Evolutionary conservation across 2,797 vertebrate genomes (phyloP).

Genomic region (Sylvilagus floridanus): DNA sequence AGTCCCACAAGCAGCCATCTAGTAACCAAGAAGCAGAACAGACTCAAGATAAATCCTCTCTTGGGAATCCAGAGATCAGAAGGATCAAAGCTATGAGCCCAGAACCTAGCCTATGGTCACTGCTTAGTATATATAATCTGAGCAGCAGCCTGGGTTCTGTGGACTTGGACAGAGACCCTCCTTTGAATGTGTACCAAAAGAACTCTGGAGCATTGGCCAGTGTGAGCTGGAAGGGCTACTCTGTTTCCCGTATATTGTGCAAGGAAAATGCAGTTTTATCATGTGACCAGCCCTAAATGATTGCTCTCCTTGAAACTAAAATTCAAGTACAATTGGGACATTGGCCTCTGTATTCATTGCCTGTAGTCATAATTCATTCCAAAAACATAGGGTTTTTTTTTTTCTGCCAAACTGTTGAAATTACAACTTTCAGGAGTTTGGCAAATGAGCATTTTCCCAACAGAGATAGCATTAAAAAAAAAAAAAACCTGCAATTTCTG

Average conservation of each 20-base stretch:
- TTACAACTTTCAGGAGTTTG: constrained; percentile 62
- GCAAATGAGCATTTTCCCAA: constrained; percentile 62
- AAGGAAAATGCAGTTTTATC: constrained; percentile 57
- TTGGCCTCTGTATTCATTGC: constrained; percentile 49
- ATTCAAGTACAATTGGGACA: constrained; percentile 40
- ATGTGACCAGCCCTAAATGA: constrained; percentile 41
- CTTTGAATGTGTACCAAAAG: constrained; percentile 8
- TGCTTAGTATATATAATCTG: neutral
- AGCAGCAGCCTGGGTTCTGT: neutral
- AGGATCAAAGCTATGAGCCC: neutral
- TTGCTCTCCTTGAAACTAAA: constrained; percentile 65
- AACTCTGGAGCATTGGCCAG: neutral
- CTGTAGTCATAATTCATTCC: constrained; percentile 71
- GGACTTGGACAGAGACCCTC: neutral
- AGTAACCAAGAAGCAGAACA: constrained; percentile 17
- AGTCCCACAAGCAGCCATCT: neutral
- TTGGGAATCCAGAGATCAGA: neutral
- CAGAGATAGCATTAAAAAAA: constrained; percentile 55
- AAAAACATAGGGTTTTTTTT: neutral
- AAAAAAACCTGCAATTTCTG: constrained; percentile 21
- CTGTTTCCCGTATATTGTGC: constrained; percentile 66
- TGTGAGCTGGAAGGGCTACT: constrained; percentile 46
- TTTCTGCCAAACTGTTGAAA: constrained; percentile 64
- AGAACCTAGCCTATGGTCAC: neutral
- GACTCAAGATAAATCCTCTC: neutral